Evolutionary conservation across 2,888 invertebrate species (phyloP).

Genomic region (Dynastes maya): DNA sequence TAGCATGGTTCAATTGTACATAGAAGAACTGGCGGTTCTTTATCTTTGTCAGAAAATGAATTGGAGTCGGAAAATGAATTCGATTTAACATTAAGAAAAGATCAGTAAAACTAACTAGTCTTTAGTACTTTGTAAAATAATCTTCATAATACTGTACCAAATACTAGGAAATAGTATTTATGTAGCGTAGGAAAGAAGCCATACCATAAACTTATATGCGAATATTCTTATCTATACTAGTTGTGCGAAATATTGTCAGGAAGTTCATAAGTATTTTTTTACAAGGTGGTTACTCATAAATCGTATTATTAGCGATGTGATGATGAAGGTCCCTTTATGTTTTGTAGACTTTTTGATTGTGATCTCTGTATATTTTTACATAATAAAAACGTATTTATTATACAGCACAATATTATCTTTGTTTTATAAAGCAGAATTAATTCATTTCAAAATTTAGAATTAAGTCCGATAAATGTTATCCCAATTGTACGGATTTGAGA

Average conservation of each 20-base stretch:
- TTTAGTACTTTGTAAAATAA: slow-evolving; percentile 42
- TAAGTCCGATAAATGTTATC: neutral
- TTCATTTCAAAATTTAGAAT: neutral
- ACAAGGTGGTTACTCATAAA: slow-evolving; percentile 25
- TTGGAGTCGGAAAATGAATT: slow-evolving; percentile 79
- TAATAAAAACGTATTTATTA: slow-evolving; percentile 35
- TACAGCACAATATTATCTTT: neutral
- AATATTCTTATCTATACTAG: slow-evolving; percentile 39
- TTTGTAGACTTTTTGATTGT: slow-evolving; percentile 43
- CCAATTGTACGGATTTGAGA: no score
- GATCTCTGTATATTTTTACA: slow-evolving; percentile 47
- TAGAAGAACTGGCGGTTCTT: slow-evolving; percentile 83
- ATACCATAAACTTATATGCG: slow-evolving; percentile 24
- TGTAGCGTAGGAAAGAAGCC: slow-evolving; percentile 28
- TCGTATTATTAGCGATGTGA: slow-evolving; percentile 20
- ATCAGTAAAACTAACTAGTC: slow-evolving; percentile 46
- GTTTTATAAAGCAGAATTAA: neutral
- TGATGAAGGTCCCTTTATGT: slow-evolving; percentile 35
- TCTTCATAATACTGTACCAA: slow-evolving; percentile 38
- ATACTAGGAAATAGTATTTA: slow-evolving; percentile 44
- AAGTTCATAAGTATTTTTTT: slow-evolving; percentile 44
- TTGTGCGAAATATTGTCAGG: slow-evolving; percentile 10
- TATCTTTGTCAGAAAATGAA: slow-evolving; percentile 88
- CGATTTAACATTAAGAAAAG: slow-evolving; percentile 58
- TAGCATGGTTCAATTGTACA: slow-evolving; percentile 63